Conservation (phyloP, 2,888 invertebrate genomes). For the Subacronicta megacephala region DNA sequence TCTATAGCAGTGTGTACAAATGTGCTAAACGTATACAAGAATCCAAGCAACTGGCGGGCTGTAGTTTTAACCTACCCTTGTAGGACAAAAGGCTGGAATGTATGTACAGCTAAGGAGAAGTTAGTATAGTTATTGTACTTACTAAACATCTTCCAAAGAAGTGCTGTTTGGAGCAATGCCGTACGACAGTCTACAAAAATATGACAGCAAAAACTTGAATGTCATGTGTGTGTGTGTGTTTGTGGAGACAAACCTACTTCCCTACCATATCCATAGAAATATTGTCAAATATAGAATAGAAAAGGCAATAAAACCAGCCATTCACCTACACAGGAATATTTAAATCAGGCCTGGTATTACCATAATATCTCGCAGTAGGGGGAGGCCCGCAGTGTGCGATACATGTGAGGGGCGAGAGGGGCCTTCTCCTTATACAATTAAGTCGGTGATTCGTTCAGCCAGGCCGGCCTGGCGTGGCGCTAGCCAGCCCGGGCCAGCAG, state of each 20-base stretch:
- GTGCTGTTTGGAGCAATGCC: too few species aligned
- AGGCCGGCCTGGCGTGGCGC: constrained; percentile 5
- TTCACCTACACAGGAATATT: constrained; percentile 48
- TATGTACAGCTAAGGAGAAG: too few species aligned
- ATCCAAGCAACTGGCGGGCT: too few species aligned
- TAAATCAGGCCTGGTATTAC: constrained; percentile 44
- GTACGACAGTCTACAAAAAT: too few species aligned
- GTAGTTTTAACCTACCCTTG: too few species aligned
- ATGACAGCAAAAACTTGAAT: too few species aligned
- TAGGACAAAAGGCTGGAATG: too few species aligned
- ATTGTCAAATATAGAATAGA: constrained; percentile 35
- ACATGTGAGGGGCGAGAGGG: constrained; percentile 13
- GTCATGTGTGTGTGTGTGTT: background rate
- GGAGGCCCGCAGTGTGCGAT: constrained; percentile 8
- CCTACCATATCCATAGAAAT: constrained; percentile 14
- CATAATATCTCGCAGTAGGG: constrained; percentile 35
- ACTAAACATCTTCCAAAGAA: too few species aligned
- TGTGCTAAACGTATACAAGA: too few species aligned
- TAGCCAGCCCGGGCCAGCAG: constrained; percentile 20
- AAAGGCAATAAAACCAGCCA: constrained; percentile 36
- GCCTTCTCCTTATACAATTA: constrained; percentile 45
- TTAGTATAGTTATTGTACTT: too few species aligned
- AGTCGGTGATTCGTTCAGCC: constrained; percentile 32
- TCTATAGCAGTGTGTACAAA: too few species aligned
- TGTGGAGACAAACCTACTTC: background rate